Evolutionary conservation across 2,113 vertebrate species (phyloP).

Genomic region (Halichoerus grypus): DNA sequence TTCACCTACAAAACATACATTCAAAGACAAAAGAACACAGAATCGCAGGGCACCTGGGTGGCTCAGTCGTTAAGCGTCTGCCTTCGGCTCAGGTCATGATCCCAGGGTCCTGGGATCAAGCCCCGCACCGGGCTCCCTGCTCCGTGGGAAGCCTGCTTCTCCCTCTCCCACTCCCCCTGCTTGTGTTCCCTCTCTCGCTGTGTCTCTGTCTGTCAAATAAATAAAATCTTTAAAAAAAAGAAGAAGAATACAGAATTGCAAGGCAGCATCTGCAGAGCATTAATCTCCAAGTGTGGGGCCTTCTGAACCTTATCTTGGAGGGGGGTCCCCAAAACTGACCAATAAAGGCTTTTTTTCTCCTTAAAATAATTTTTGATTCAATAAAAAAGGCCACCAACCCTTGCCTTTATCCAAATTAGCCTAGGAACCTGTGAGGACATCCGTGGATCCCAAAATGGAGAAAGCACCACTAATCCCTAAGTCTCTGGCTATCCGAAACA

Average conservation of each 20-base stretch:
- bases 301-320: background rate
- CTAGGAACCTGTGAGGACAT: background rate
- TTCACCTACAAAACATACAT: background rate
- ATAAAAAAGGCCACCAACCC: background rate
- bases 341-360: background rate
- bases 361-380: background rate
- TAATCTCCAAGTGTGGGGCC: background rate
- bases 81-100: too few species aligned
- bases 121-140: too few species aligned
- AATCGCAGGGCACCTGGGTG: too few species aligned
- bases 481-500: background rate
- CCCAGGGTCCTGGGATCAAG: too few species aligned
- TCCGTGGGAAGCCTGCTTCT: too few species aligned
- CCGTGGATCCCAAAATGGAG: background rate
- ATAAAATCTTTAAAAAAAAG: too few species aligned
- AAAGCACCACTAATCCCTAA: background rate
- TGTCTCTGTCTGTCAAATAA: too few species aligned
- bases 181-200: too few species aligned
- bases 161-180: too few species aligned
- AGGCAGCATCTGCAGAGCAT: accelerated
- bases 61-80: too few species aligned
- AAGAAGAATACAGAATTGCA: accelerated
- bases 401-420: background rate
- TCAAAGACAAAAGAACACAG: background rate
- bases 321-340: background rate